Evolutionary conservation across 2,797 vertebrate species (phyloP), one percentile per base, ranked within the genome.

Genomic region (Microctenopoma lineatum): DNA sequence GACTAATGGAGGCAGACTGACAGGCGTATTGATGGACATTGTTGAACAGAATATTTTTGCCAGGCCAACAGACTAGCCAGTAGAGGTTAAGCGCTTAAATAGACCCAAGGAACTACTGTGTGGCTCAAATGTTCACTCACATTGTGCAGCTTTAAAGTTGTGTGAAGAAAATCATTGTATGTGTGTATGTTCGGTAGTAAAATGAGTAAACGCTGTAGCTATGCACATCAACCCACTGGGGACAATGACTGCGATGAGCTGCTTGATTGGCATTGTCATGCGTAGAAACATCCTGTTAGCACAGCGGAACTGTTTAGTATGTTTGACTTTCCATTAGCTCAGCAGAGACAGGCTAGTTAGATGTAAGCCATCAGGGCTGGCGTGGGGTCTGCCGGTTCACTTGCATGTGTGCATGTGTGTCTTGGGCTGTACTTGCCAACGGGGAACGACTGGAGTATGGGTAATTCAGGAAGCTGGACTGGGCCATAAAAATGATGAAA

Each of bases 401-500:
- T 64, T 13, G 11, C 39, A 59, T 76, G 59, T 84, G 88, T 87
- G 80, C 39, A 59, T 76, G 59, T 84, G 88, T 87, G 80, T 83
- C 81, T 66, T 26, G 56, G 73, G 72, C 77, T 73, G 71, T 73
- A 45, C 65, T 75, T 83, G 81, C 55, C 84, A 72, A 74, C 63
- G 52, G 86, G 88, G 83, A 73, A 75, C 16, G 47, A 80, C 77
- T 42, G 63, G 59, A 79, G 73, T 42, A 51, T 0, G 58, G 77
- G 84, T 81, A 86, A 84, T 80, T 77, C 89, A 92, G 91, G 89
- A 92, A 91, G 84, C 80, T 61, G 78, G 66, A 72, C 75, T 47
- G 70, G 70, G 76, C 88, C 87, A 75, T 92, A 90, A 92, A 92
- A 90, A 92, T 90, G 91, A 92, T 92, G 88, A 92, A 92, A 92